Evolutionary conservation across 2,113 vertebrate species (phyloP).

Genomic region (Neodontobutis hainanensis): DNA sequence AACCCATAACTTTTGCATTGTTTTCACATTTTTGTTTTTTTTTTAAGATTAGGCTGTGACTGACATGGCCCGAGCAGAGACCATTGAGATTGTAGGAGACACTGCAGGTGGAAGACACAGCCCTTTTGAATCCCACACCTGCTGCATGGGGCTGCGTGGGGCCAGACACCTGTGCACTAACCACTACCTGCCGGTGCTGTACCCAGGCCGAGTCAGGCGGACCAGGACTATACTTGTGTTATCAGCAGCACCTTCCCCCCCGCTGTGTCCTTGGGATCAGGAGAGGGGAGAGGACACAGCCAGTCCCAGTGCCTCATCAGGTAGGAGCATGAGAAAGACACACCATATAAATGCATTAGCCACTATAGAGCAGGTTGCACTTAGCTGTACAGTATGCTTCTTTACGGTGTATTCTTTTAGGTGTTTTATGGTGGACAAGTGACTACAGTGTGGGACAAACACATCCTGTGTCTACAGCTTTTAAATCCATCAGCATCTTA

Average conservation of each 20-base stretch:
- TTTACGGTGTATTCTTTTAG: too few relatives aligned
- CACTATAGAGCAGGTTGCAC: too few relatives aligned
- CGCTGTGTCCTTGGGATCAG: neutral
- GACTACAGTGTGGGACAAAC: too few relatives aligned
- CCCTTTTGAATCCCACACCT: conserved; percentile 35
- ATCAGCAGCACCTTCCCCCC: conserved; percentile 32
- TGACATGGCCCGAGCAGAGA: conserved; percentile 78
- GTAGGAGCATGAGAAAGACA: conserved; percentile 22
- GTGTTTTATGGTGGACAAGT: too few relatives aligned
- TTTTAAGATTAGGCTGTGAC: conserved; percentile 32
- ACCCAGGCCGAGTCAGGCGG: too few relatives aligned
- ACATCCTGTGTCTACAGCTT: too few relatives aligned
- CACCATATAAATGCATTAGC: too few relatives aligned
- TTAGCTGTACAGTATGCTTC: too few relatives aligned
- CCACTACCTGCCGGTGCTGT: too few relatives aligned
- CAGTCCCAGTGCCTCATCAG: conserved; percentile 28
- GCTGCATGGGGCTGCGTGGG: conserved; percentile 58
- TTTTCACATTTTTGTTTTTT: neutral
- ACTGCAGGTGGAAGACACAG: conserved; percentile 49
- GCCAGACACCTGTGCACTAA: conserved; percentile 24
- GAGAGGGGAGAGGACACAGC: neutral
- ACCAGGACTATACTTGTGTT: too few relatives aligned
- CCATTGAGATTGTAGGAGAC: conserved; percentile 62
- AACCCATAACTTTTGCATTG: too few relatives aligned
- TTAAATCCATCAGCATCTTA: too few relatives aligned